A percentile compares a stretch with the other conserved stretches of the same genome.
phyloP scores from a whole-genome alignment of 2,888 invertebrate species.

The Tyria jacobaeae region DNA sequence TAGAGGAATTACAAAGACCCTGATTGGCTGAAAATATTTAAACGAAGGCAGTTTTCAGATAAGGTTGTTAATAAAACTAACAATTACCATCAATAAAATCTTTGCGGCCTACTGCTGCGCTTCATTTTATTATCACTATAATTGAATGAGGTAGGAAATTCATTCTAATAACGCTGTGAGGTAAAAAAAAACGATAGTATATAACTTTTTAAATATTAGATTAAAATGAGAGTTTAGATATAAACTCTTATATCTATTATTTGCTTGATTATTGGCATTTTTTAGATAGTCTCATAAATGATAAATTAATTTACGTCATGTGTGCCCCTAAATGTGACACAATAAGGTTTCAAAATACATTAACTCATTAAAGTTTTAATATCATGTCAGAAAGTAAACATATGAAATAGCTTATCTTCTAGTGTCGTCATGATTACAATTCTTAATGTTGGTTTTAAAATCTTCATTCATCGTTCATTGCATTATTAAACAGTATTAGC shows the following conservation, averaged over 20 bases:
- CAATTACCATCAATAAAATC: constrained; percentile 82
- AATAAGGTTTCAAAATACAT: too few relatives aligned
- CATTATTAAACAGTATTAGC: background rate
- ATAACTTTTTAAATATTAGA: too few relatives aligned
- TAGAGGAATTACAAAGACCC: too few relatives aligned
- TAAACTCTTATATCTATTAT: too few relatives aligned
- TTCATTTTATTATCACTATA: constrained; percentile 66
- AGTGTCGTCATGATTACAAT: background rate
- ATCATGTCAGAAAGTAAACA: constrained; percentile 15
- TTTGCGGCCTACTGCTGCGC: constrained; percentile 50
- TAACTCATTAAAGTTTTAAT: too few relatives aligned
- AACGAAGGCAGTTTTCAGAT: constrained; percentile 50
- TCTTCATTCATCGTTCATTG: background rate
- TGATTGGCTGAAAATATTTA: background rate
- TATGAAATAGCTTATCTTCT: background rate
- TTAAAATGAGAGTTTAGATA: too few relatives aligned
- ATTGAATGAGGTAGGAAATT: constrained; percentile 60
- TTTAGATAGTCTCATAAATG: too few relatives aligned
- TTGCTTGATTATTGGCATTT: too few relatives aligned
- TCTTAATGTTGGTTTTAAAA: background rate
- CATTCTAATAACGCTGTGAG: constrained; percentile 38
- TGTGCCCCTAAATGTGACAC: too few relatives aligned
- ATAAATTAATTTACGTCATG: too few relatives aligned
- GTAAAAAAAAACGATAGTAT: constrained; percentile 22
- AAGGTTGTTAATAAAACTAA: constrained; percentile 71